These are phyloP conservation scores for Bombyx huttoni DNA, from an alignment of 2,888 invertebrate genomes.

Conservation along the genomic window DNA sequence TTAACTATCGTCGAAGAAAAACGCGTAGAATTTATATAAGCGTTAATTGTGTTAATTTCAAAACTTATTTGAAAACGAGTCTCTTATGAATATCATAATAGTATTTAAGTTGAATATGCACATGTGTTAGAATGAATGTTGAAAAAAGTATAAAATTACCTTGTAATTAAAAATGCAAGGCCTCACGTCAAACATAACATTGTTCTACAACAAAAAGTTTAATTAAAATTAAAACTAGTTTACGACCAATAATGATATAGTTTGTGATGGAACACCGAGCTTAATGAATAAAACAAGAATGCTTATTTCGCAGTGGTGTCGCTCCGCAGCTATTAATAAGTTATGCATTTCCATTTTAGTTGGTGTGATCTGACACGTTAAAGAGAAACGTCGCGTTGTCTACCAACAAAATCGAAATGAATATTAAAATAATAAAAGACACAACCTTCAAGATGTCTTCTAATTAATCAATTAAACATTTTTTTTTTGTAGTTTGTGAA, in stretches of 20 bases:
- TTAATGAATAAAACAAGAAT: no score
- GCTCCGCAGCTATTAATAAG: slow-evolving; percentile 2
- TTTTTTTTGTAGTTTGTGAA: no score
- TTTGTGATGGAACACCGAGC: background rate
- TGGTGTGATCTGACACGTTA: slow-evolving; percentile 13
- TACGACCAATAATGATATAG: background rate
- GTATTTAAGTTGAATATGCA: no score
- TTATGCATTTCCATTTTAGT: slow-evolving; percentile 6
- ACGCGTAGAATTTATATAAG: background rate
- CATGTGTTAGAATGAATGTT: no score
- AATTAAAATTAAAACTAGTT: background rate
- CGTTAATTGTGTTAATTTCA: background rate
- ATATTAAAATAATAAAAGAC: background rate
- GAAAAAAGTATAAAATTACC: no score
- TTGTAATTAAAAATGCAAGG: no score
- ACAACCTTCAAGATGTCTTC: no score
- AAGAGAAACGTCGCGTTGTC: slow-evolving; percentile 7
- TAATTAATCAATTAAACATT: no score
- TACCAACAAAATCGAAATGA: background rate
- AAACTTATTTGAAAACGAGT: background rate
- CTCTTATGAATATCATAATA: no score
- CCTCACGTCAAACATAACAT: background rate
- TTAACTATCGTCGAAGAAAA: background rate
- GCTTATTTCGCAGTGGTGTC: background rate
- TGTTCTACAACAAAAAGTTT: background rate